phyloP scores from a whole-genome alignment of 1,140 invertebrate species.

The Heliconius eleuchia region DNA sequence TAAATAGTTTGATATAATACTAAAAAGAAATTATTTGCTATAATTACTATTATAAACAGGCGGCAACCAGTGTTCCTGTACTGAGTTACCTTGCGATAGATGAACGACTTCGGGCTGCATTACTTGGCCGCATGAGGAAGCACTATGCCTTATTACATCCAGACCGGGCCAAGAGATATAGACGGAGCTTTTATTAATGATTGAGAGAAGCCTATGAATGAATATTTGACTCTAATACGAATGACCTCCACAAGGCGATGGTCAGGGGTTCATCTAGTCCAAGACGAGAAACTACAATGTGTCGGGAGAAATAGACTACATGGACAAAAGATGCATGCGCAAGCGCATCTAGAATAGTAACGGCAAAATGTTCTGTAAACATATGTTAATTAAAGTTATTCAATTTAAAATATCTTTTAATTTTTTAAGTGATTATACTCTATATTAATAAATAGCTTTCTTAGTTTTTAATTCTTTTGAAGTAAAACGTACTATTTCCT shows the following conservation, averaged over 20 bases:
- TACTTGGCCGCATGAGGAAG: slow-evolving; percentile 74
- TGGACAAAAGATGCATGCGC: slow-evolving; percentile 14
- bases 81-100: slow-evolving; percentile 74
- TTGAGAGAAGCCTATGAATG: slow-evolving; percentile 21
- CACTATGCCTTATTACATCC: slow-evolving; percentile 73
- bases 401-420: neutral
- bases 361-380: slow-evolving; percentile 18
- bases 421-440: neutral
- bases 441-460: neutral
- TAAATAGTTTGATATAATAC: neutral
- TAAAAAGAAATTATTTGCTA: neutral
- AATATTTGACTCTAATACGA: slow-evolving; percentile 13
- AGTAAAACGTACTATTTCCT: too few relatives aligned
- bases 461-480: too few relatives aligned
- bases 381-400: slow-evolving; percentile 11
- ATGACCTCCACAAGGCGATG: slow-evolving; percentile 12
- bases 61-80: slow-evolving; percentile 77
- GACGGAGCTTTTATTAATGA: slow-evolving; percentile 29
- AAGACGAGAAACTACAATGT: slow-evolving; percentile 12
- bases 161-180: slow-evolving; percentile 46
- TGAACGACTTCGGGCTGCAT: slow-evolving; percentile 69
- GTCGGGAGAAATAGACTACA: slow-evolving; percentile 23
- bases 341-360: slow-evolving; percentile 14
- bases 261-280: slow-evolving; percentile 17
- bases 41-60: slow-evolving; percentile 37